Evolutionary conservation across 1,140 invertebrate genomes (phyloP).

Genomic region (Anthonomus grandis): DNA sequence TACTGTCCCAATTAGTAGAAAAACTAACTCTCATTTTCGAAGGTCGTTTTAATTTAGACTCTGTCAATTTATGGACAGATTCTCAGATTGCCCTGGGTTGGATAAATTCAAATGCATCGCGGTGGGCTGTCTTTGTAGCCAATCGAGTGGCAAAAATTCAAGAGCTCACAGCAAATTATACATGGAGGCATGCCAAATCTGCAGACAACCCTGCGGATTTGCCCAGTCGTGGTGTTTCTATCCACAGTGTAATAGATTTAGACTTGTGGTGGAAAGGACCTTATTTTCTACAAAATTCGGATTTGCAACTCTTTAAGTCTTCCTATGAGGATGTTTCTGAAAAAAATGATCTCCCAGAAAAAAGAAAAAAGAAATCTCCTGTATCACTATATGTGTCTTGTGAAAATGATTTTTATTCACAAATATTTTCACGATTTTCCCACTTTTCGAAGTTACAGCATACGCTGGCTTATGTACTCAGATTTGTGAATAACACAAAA

Average conservation of each 20-base stretch:
- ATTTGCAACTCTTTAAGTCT: neutral
- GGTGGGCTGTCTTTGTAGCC: slow-evolving; percentile 14
- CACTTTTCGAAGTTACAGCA: neutral
- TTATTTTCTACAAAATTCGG: slow-evolving; percentile 13
- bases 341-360: neutral
- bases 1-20: slow-evolving; percentile 15
- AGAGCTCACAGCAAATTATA: neutral
- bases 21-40: neutral
- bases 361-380: neutral
- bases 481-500: slow-evolving; percentile 10
- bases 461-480: neutral
- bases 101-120: neutral
- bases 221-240: slow-evolving; percentile 30
- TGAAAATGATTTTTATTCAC: no score
- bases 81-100: slow-evolving; percentile 9
- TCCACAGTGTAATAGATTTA: slow-evolving; percentile 25
- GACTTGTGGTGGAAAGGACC: slow-evolving; percentile 37
- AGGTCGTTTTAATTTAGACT: neutral
- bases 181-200: slow-evolving; percentile 32
- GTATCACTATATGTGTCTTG: no score
- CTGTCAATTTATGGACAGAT: slow-evolving; percentile 9
- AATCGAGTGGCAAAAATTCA: slow-evolving; percentile 20
- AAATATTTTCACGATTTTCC: neutral
- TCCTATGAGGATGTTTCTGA: neutral
- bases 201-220: slow-evolving; percentile 39